Conservation (phyloP, 2,888 invertebrate species). For the Sabatieria punctata region DNA sequence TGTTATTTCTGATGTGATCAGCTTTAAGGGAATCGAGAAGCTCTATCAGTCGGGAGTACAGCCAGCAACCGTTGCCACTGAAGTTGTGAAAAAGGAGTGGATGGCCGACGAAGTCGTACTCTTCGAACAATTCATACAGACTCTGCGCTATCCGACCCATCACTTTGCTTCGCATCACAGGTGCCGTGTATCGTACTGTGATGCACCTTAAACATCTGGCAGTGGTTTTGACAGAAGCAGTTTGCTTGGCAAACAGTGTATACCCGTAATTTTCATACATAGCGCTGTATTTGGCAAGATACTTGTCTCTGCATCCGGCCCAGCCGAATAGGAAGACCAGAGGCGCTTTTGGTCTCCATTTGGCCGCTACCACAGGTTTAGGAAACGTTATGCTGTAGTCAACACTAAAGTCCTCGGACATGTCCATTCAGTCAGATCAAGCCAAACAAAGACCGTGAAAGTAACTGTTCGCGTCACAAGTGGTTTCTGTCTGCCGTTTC, state of each 20-base stretch:
- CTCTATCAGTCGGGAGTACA: neutral
- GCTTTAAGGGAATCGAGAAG: neutral
- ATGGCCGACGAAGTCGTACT: constrained; percentile 50
- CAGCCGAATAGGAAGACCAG: constrained; percentile 56
- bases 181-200: constrained; percentile 52
- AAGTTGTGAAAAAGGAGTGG: constrained; percentile 56
- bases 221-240: neutral
- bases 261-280: constrained; percentile 59
- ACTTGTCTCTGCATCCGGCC: constrained; percentile 60
- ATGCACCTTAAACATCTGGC: constrained; percentile 44
- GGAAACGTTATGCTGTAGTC: no score
- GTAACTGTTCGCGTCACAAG: no score
- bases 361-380: no score
- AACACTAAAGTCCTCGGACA: no score
- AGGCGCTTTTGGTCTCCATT: no score
- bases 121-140: constrained; percentile 47
- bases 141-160: constrained; percentile 47
- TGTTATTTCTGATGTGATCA: neutral
- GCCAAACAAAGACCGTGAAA: no score
- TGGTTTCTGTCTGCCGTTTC: no score
- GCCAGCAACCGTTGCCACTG: constrained; percentile 50
- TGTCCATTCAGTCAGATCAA: no score
- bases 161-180: constrained; percentile 46
- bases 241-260: constrained; percentile 20
- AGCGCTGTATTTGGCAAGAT: constrained; percentile 57